Base-by-base conservation (phyloP, 2,113 vertebrate species). In the Psammodynastes pulverulentus region DNA sequence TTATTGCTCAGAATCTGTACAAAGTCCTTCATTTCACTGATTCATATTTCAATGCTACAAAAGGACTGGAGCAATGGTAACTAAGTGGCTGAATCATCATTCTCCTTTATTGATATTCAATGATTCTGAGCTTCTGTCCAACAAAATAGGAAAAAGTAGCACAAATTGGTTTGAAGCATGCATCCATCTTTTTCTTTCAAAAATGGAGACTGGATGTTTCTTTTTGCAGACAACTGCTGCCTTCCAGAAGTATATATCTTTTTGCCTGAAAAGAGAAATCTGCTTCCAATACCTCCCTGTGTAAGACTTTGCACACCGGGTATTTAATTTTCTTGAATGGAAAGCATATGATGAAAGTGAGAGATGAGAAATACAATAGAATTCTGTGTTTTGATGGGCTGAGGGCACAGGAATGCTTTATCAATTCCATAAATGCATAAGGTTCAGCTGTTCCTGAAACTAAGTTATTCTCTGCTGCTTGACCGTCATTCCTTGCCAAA, bases 381-480 rank as follows among this genome's bases (percentile, higher is more conserved):
- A 90, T 86, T 49, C 72, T 0, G 0, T 23, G 51, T 88, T 94
- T 94, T 1, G 0, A 89, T 89, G 92, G 34, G 85, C 53, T 0
- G 0, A 86, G 84, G 89, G 91, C 89, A 91, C 13, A 58, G 34
- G 92, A 13, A 24, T 2, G 3, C 84, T 89, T 85, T 84, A 93
- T 94, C 91, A 51, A 89, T 93, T 96, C 67, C 90, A 67, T 17
- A 88, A 1, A 34, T 53, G 72, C 91, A 72, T 86, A 86, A 45
- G 48, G 13, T 58, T 86, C 87, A 91, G 89, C 79, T 54, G 48
- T 67, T 86, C 90, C 56, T 39, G 92, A 92, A 92, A 62, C 79
- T 51, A 92, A 95, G 95, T 95, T 94, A 92, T 79, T 91, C 93
- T 93, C 34, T 95, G 91, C 62, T 92, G 90, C n/a, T 0, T 79